A percentile compares a stretch with the other conserved stretches of the same genome.
These are phyloP conservation scores for Smittia sp. DNA, from an alignment of 2,888 invertebrate species.

Conservation along the genomic window DNA sequence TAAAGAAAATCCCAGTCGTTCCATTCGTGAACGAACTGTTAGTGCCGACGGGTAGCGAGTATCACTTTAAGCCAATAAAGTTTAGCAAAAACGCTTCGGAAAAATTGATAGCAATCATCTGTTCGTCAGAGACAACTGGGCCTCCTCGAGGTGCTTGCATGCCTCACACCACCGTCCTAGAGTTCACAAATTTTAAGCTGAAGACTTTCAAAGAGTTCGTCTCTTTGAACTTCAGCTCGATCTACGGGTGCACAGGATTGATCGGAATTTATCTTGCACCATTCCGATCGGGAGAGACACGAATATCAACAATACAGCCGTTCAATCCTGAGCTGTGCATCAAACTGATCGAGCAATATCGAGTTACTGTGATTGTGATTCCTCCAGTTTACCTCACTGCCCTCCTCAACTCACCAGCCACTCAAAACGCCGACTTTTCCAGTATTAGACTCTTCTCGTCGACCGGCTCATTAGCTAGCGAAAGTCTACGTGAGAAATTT, in stretches of 20 bases:
- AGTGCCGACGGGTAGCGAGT: constrained; percentile 31
- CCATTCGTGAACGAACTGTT: constrained; percentile 34
- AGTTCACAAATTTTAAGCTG: neutral
- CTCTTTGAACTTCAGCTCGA: constrained; percentile 30
- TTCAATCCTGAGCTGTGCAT: constrained; percentile 25
- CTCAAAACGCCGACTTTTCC: constrained; percentile 24
- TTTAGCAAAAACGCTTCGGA: constrained; percentile 23
- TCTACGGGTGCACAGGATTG: neutral
- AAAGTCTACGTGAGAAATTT: constrained; percentile 21
- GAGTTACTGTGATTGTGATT: constrained; percentile 1
- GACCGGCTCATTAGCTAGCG: constrained; percentile 6
- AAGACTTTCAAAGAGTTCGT: constrained; percentile 1
- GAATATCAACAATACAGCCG: constrained; percentile 28
- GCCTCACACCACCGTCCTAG: constrained; percentile 24
- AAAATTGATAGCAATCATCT: constrained; percentile 29
- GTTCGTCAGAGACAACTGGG: constrained; percentile 2
- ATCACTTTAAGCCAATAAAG: constrained; percentile 19
- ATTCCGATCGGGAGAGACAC: constrained; percentile 27
- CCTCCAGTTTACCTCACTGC: constrained; percentile 16
- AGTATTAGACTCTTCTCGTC: constrained; percentile 29
- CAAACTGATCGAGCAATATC: constrained; percentile 22
- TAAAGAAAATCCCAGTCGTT: constrained; percentile 30
- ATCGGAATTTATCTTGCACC: constrained; percentile 28
- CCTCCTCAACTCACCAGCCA: neutral
- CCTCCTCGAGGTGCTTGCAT: constrained; percentile 21